phyloP scores from a whole-genome alignment of 2,888 invertebrate genomes.

The Subacronicta megacephala region DNA sequence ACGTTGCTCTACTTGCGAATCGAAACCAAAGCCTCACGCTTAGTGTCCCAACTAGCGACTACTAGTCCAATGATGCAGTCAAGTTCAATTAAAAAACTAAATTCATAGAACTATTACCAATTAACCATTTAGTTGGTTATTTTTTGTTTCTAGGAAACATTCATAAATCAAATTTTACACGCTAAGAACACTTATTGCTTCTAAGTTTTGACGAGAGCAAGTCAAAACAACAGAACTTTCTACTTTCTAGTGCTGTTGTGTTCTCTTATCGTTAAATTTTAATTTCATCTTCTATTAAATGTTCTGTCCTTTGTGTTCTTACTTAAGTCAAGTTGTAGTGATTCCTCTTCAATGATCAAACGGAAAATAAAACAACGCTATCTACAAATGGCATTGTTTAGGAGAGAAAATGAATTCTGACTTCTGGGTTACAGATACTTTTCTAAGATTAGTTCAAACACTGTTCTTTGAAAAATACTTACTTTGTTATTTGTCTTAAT shows the following conservation, averaged over 20 bases:
- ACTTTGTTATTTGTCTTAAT: too few relatives aligned
- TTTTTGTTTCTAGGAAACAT: conserved; percentile 3
- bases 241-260: conserved; percentile 9
- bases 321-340: conserved; percentile 8
- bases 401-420: conserved; percentile 20
- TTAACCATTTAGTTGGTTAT: not conserved
- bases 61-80: too few relatives aligned
- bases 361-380: conserved; percentile 3
- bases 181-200: too few relatives aligned
- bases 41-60: too few relatives aligned
- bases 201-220: too few relatives aligned
- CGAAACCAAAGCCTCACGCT: too few relatives aligned
- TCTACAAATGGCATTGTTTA: conserved; percentile 7
- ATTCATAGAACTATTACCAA: not conserved
- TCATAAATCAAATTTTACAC: too few relatives aligned
- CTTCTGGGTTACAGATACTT: conserved; percentile 6
- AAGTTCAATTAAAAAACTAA: not conserved
- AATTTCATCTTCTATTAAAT: conserved; percentile 17
- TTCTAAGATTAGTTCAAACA: conserved; percentile 6
- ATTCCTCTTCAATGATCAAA: conserved; percentile 15
- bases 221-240: too few relatives aligned
- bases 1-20: too few relatives aligned
- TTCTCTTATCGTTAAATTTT: conserved; percentile 25
- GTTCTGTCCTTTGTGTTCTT: conserved; percentile 3
- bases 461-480: too few relatives aligned